Percentiles rank a stretch among this genome's conserved stretches.
Evolutionary conservation across 2,113 vertebrate species (phyloP).

Genomic region (Bubalus kerabau): DNA sequence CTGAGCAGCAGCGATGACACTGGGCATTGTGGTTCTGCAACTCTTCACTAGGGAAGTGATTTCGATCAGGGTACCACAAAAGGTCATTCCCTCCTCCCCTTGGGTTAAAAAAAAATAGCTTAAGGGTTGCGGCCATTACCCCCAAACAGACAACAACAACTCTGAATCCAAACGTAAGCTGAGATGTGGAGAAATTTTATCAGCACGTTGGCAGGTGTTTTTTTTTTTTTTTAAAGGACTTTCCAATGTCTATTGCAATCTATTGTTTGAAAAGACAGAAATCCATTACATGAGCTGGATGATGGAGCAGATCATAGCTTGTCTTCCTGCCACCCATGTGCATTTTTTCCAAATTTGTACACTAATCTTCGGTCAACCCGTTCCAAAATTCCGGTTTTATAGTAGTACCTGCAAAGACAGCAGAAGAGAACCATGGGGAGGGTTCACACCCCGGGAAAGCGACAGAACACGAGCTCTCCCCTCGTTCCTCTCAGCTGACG

Average conservation of each 20-base stretch:
- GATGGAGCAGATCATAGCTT: slow-evolving; percentile 48
- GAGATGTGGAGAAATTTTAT: slow-evolving; percentile 47
- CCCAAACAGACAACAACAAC: neutral
- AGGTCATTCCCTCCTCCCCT: neutral
- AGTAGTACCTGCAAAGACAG: slow-evolving; percentile 76
- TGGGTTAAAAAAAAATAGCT: neutral
- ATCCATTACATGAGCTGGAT: neutral
- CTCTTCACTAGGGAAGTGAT: neutral
- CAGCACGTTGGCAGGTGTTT: neutral
- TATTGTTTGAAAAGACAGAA: slow-evolving; percentile 11
- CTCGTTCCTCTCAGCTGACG: neutral
- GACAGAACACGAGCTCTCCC: neutral
- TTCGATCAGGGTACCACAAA: neutral
- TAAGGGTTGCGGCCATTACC: neutral
- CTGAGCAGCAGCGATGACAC: neutral
- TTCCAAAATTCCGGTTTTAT: slow-evolving; percentile 82
- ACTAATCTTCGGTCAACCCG: slow-evolving; percentile 78
- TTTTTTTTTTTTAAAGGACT: neutral
- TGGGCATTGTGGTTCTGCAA: neutral
- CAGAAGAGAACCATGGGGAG: neutral
- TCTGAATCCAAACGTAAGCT: slow-evolving; percentile 20
- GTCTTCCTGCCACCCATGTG: slow-evolving; percentile 78
- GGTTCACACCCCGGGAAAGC: neutral
- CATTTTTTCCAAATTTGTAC: slow-evolving; percentile 81
- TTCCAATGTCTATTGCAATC: slow-evolving; percentile 43